These are phyloP conservation scores for Drosophila funebris DNA, from an alignment of 1,140 invertebrate genomes.

Conservation along the genomic window DNA sequence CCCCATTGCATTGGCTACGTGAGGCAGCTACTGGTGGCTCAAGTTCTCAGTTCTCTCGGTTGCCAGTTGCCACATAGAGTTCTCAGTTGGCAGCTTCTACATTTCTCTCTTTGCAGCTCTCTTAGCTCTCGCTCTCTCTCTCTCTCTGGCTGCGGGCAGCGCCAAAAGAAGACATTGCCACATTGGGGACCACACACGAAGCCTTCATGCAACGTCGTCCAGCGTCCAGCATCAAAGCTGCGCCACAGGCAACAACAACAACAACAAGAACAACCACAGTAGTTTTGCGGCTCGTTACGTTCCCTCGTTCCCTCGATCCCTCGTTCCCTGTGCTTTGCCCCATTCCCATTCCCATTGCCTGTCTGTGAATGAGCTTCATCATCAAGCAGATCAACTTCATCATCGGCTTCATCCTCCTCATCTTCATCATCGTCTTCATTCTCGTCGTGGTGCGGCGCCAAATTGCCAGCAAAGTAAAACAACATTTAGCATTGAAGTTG, in stretches of 20 bases:
- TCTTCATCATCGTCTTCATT: constrained; percentile 17
- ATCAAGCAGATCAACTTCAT: background rate
- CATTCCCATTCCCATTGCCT: constrained; percentile 34
- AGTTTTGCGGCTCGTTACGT: constrained; percentile 76
- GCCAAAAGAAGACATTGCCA: constrained; percentile 56
- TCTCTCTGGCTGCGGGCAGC: constrained; percentile 28
- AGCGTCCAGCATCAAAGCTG: constrained; percentile 25
- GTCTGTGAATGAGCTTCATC: constrained; percentile 14
- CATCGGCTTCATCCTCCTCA: constrained; percentile 1
- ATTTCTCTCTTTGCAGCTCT: background rate
- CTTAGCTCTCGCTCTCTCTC: background rate
- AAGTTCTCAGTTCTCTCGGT: no score
- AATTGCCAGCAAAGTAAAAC: constrained; percentile 80
- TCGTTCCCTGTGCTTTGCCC: constrained; percentile 9
- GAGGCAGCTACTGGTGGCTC: constrained; percentile 58
- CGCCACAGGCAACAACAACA: constrained; percentile 55
- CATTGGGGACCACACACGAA: constrained; percentile 69
- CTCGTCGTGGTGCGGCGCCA: constrained; percentile 61
- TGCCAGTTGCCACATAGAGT: no score
- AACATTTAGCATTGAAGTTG: constrained; percentile 69
- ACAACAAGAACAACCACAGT: constrained; percentile 45
- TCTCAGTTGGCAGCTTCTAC: background rate
- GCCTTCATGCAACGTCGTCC: constrained; percentile 18
- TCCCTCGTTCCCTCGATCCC: no score
- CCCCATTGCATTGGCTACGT: constrained; percentile 41